phyloP scores from a whole-genome alignment of 2,888 invertebrate species.

The Zelleria hepariella region DNA sequence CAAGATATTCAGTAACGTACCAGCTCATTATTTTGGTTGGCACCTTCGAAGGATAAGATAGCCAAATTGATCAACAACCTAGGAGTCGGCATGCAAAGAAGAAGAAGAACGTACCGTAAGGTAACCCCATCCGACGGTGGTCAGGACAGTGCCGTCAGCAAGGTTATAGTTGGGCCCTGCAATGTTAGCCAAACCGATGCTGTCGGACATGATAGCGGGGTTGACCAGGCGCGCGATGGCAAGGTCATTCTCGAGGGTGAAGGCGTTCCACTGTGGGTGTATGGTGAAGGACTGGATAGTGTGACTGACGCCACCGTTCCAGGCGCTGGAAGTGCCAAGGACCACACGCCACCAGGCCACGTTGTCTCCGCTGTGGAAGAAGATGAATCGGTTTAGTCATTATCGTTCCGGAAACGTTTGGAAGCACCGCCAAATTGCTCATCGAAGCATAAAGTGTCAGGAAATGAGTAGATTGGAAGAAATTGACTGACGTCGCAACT shows the following conservation, averaged over 20 bases:
- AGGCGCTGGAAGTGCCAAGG: conserved; percentile 22
- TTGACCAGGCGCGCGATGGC: conserved; percentile 24
- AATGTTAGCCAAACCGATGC: conserved; percentile 13
- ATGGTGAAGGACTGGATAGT: conserved; percentile 13
- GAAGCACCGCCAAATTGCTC: too few species aligned
- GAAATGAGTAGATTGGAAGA: too few species aligned
- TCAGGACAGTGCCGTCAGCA: neutral
- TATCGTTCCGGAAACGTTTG: too few species aligned
- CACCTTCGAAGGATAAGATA: too few species aligned
- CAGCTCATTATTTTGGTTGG: too few species aligned
- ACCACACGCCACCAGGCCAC: conserved; percentile 23
- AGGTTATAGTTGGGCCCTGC: conserved; percentile 4
- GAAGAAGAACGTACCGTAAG: neutral
- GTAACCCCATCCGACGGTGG: neutral
- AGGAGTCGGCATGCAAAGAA: too few species aligned
- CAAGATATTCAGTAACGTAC: too few species aligned
- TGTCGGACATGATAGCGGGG: conserved; percentile 18
- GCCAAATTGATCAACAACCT: too few species aligned
- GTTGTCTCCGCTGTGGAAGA: conserved; percentile 21
- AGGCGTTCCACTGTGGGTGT: conserved; percentile 22
- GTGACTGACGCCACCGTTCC: conserved; percentile 29
- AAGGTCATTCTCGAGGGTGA: conserved; percentile 26
- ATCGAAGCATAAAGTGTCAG: too few species aligned
- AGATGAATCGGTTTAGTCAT: too few species aligned
- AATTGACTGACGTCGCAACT: too few species aligned